Conservation (phyloP, 2,888 invertebrate genomes). For the Yponomeuta malinellus region DNA sequence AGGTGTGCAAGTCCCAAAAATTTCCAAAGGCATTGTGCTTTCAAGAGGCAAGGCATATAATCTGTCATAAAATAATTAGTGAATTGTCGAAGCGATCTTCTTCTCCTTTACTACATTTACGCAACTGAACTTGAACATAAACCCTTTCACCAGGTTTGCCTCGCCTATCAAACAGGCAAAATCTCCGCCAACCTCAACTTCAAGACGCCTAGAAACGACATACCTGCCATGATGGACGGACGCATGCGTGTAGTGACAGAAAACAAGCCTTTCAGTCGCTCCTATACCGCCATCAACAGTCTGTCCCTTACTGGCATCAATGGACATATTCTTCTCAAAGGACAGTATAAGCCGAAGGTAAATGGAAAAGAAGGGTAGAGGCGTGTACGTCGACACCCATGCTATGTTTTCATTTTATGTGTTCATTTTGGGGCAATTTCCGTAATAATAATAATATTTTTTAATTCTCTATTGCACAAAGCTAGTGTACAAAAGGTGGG, state of each 20-base stretch:
- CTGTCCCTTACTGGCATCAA: slow-evolving; percentile 52
- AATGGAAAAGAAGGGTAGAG: not conserved
- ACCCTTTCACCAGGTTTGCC: slow-evolving; percentile 39
- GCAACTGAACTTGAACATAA: too few relatives aligned
- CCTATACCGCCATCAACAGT: slow-evolving; percentile 48
- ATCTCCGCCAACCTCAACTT: slow-evolving; percentile 87
- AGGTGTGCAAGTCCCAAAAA: too few relatives aligned
- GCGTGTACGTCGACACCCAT: not conserved
- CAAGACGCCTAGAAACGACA: slow-evolving; percentile 69
- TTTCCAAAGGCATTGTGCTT: too few relatives aligned
- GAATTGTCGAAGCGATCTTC: too few relatives aligned
- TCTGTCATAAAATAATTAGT: too few relatives aligned
- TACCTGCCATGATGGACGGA: slow-evolving; percentile 68
- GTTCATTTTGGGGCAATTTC: too few relatives aligned
- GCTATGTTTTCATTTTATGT: not conserved
- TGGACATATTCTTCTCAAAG: slow-evolving; percentile 47
- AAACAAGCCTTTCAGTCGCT: slow-evolving; percentile 72
- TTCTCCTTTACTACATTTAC: too few relatives aligned
- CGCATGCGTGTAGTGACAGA: slow-evolving; percentile 75
- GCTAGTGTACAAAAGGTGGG: too few relatives aligned
- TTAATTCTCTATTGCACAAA: too few relatives aligned
- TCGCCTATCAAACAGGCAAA: slow-evolving; percentile 80
- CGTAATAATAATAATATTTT: too few relatives aligned
- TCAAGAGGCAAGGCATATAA: too few relatives aligned
- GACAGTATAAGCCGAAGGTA: slow-evolving; percentile 51